A percentile compares a stretch with the other conserved stretches of the same genome.
Evolutionary conservation across 2,888 invertebrate species (phyloP).

Genomic region (Drosophila nr. perissopoda): DNA sequence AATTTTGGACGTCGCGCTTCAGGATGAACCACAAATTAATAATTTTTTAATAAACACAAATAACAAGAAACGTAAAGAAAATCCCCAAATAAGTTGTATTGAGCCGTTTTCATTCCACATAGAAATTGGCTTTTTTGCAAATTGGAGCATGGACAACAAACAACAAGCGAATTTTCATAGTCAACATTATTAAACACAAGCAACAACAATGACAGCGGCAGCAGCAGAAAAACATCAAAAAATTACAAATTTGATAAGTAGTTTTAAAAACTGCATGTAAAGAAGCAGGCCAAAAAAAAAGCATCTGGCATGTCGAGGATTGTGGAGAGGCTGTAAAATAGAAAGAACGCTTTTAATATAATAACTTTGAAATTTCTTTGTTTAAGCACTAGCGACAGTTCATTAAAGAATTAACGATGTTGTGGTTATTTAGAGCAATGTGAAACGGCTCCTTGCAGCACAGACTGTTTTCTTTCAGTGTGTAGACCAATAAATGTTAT

Average conservation of each 20-base stretch:
- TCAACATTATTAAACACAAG: conserved; percentile 12
- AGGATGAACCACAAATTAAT: conserved; percentile 72
- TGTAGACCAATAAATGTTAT: conserved; percentile 35
- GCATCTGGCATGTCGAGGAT: conserved; percentile 14
- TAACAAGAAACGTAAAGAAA: conserved; percentile 21
- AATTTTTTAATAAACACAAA: conserved; percentile 81
- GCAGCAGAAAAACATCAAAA: conserved; percentile 17
- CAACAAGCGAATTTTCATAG: conserved; percentile 9
- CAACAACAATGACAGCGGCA: conserved; percentile 24
- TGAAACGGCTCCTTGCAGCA: conserved; percentile 37
- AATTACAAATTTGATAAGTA: conserved; percentile 36
- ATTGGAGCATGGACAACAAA: conserved; percentile 13
- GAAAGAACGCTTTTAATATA: conserved; percentile 49
- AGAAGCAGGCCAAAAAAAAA: conserved; percentile 11
- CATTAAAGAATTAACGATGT: conserved; percentile 70
- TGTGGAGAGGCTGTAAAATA: conserved; percentile 43
- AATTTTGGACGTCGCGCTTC: conserved; percentile 46
- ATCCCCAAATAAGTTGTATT: conserved; percentile 43
- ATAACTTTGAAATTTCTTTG: conserved; percentile 49
- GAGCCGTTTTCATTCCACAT: conserved; percentile 55
- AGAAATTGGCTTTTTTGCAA: conserved; percentile 35
- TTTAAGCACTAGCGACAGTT: conserved; percentile 45
- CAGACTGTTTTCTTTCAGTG: conserved; percentile 24
- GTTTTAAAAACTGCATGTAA: conserved; percentile 41
- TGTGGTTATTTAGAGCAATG: conserved; percentile 57